Conservation (phyloP, 2,888 invertebrate species). For the Smittia aterrima region DNA sequence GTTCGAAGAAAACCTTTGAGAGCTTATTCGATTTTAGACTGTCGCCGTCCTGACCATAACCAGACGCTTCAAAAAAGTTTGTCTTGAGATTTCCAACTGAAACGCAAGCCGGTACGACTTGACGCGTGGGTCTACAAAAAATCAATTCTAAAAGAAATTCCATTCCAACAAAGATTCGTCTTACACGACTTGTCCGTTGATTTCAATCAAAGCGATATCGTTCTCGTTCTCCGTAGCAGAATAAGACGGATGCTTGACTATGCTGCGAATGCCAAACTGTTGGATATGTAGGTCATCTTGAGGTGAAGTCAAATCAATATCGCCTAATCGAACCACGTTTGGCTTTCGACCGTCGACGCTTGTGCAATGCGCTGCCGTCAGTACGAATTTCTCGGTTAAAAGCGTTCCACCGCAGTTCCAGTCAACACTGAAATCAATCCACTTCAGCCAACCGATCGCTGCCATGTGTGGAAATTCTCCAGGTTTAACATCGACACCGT, state of each 20-base stretch:
- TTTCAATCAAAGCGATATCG: slow-evolving; percentile 41
- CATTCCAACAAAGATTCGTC: slow-evolving; percentile 45
- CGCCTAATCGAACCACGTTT: slow-evolving; percentile 37
- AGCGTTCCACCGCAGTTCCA: slow-evolving; percentile 53
- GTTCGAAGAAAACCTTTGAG: not conserved
- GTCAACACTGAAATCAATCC: slow-evolving; percentile 44
- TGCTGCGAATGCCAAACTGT: slow-evolving; percentile 32
- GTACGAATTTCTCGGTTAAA: slow-evolving; percentile 49
- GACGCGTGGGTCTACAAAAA: slow-evolving; percentile 10
- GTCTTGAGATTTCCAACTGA: not conserved
- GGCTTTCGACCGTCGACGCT: slow-evolving; percentile 46
- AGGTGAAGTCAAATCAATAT: slow-evolving; percentile 41
- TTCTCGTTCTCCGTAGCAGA: not conserved
- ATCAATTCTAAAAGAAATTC: not conserved
- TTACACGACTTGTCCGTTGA: slow-evolving; percentile 42
- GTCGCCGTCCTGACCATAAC: slow-evolving; percentile 26
- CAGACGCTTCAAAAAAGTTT: slow-evolving; percentile 28
- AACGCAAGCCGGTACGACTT: slow-evolving; percentile 27
- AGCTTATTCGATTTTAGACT: not conserved
- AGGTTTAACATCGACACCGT: not conserved
- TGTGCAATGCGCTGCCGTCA: slow-evolving; percentile 52
- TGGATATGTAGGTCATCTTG: slow-evolving; percentile 40
- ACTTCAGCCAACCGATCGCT: slow-evolving; percentile 47
- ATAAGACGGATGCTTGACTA: slow-evolving; percentile 36
- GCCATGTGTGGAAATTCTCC: slow-evolving; percentile 43